Base-by-base conservation (phyloP, 2,113 vertebrate species). In the Atherinomorus stipes region DNA sequence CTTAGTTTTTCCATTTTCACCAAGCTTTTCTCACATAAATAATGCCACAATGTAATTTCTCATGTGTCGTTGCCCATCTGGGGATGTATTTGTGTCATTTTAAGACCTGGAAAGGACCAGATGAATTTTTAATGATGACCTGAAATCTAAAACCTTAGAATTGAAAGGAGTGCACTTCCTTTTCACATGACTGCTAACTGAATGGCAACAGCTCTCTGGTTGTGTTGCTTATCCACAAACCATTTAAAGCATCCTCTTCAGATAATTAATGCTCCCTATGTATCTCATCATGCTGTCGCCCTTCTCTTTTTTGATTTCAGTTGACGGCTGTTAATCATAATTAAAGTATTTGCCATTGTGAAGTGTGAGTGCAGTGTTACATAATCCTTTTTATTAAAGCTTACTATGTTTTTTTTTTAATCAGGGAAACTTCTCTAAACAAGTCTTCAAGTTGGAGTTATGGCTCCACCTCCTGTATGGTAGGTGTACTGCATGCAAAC, bases 391-490 rank as follows among this genome's bases (percentile, higher is more conserved):
- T 47, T 47, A 47, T 47, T 47, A n/a, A 19, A 11, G 44, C 7
- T 15, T 19, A 6, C 12, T 4, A 15, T 42, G 40, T 42, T 42
- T 42, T 42, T 2, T 40, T 12, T 12, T 13, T 13, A 8, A 12
- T 42, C 13, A 7, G 15, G 15, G 15, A 42, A 13, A 42, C 15
- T 42, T 42, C 13, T 1, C 16, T 12, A 7, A 13, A 25, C 3
- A 58, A 18, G 8, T 34, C 12, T 38, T 15, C 34, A 58, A 4
- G 19, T 19, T 66, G 19, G 23, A n/a, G 50, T 53, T 68, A 2
- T 85, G 60, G 64, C 80, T n/a, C 74, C 81, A 45, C 59, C 86
- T 83, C 44, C 28, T 31, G 40, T 25, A 26, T 21, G 0, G 34
- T 44, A 21, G 28, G 31, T 25, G 23, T 38, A 71, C 5, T 72